Base-by-base conservation (phyloP, 1,140 invertebrate genomes). In the Lethrus apterus region DNA sequence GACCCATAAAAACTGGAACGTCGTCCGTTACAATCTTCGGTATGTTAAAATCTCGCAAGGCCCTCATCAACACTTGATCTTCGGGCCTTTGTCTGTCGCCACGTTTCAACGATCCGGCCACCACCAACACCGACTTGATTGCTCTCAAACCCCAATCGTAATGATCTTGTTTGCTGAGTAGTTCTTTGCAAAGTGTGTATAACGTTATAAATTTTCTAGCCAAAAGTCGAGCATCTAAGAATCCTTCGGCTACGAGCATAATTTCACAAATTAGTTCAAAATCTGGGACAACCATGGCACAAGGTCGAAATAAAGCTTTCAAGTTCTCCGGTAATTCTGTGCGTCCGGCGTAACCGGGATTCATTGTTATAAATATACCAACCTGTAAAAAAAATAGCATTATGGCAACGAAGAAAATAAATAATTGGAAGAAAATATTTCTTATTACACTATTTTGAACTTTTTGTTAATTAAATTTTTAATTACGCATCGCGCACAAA, bases 331-430 rank as follows among this genome's bases (percentile, higher is more conserved):
- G 78, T 4, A 79, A 66, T 62, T 89, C 86, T 1, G 85, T 86
- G 53, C 86, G 70, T 2, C 86, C 87, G 3, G 86, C 86, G 64
- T 89, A 89, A 15, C 84, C 86, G 9, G 92, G 92, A 72, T 95
- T 95, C 91, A 95, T 94, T 0, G 91, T 94, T 42, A 95, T 93
- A 59, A 94, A 95, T 62, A 93, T 82, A 3, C 91, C 92, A 17
- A 93, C 81, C 59, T 62, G 45, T 34, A 46, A 47, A 11, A 20
- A 34, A 38, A 38, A 9, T 7, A 26, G 5, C 5, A 26, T 26
- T 26, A 26, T n/a, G n/a, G n/a, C n/a, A n/a, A n/a, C n/a, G n/a
- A n/a, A n/a, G n/a, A n/a, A n/a, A n/a, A n/a, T n/a, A n/a, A n/a
- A n/a, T n/a, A n/a, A n/a, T n/a, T n/a, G n/a, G n/a, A n/a, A n/a